A percentile compares a stretch with the other conserved stretches of the same genome.
These are phyloP conservation scores for Nerophis lumbriciformis DNA, from an alignment of 2,113 vertebrate genomes.

Conservation along the genomic window DNA sequence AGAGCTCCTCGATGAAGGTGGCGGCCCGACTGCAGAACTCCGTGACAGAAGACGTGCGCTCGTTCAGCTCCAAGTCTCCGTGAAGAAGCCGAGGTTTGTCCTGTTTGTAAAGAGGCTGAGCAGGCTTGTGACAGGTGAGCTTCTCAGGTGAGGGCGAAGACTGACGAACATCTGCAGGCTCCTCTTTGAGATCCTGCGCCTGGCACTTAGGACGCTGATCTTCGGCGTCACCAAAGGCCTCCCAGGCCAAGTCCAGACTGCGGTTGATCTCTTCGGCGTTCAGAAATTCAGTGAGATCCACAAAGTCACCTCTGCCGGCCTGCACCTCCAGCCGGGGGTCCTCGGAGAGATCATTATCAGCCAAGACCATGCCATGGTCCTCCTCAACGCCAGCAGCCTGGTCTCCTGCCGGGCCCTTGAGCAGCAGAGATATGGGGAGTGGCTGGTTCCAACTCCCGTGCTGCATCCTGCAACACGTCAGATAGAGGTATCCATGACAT, in stretches of 20 bases:
- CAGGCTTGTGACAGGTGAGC: conserved; percentile 43
- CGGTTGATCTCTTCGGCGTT: conserved; percentile 88
- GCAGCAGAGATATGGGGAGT: conserved; percentile 69
- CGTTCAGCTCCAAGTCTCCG: conserved; percentile 59
- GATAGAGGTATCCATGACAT: conserved; percentile 3
- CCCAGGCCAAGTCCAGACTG: conserved; percentile 87
- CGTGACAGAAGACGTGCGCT: conserved; percentile 67
- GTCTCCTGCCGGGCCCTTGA: conserved; percentile 65
- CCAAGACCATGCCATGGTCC: conserved; percentile 68
- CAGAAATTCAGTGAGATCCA: conserved; percentile 87
- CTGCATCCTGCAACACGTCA: conserved; percentile 78
- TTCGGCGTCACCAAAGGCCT: conserved; percentile 75
- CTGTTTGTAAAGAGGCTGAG: conserved; percentile 67
- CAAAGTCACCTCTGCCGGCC: conserved; percentile 71
- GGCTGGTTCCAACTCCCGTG: conserved; percentile 73
- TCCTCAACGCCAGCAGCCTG: conserved; percentile 45
- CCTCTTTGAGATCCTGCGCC: conserved; percentile 62
- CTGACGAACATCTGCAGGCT: conserved; percentile 29
- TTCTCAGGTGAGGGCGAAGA: conserved; percentile 40
- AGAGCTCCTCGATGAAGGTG: conserved; percentile 91
- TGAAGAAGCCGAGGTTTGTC: conserved; percentile 72
- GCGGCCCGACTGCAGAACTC: conserved; percentile 86
- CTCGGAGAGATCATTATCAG: conserved; percentile 58
- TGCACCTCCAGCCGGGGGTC: conserved; percentile 77
- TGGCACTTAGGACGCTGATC: conserved; percentile 45